Base-by-base conservation (phyloP, 92 coral and sea anemone genomes). In the Zoanthus gigantus region DNA sequence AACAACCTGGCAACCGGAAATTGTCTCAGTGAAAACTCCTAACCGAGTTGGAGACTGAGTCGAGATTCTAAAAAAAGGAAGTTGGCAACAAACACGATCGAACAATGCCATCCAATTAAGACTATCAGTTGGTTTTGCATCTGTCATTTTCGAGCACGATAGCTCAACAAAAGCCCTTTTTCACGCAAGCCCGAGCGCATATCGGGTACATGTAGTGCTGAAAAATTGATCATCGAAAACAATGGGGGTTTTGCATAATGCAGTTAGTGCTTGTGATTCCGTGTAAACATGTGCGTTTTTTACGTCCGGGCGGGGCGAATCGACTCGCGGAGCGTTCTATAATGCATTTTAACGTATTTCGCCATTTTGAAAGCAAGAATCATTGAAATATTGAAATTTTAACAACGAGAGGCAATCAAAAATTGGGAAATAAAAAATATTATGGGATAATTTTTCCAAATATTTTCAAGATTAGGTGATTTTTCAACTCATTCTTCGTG, bases 281-380 rank as follows among this genome's bases (percentile, higher is more conserved):
- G 93, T 91, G 90, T 86, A 91, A 95, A 91, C 98, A 95, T 95
- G 98, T 95, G 98, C 98, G 96, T 91, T 93, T 93, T 90, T 73
- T 84, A 79, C 97, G 92, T 91, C 88, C 97, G 98, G 99, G 99
- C 89, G 98, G 98, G 98, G 99, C 95, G 94, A 82, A 85, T 88
- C 77, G 80, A 78, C 83, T 78, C 85, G 92, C 90, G 90, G 93
- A 93, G 86, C 94, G 92, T 86, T 90, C 90, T 87, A 86, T 87
- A 86, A 92, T 91, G 84, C 95, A 90, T 91, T 92, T 91, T 93
- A 88, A 85, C 87, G 86, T 87, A 84, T 92, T 94, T 97, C 99
- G 99, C 99, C 99, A 97, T 97, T 97, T 97, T 97, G 98, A 90
- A 90, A 93, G 92, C 93, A 88, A 92, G 91, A 95, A 93, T 90